Evolutionary conservation across 2,113 vertebrate genomes (phyloP).

Genomic region (Toxotes chatareus): DNA sequence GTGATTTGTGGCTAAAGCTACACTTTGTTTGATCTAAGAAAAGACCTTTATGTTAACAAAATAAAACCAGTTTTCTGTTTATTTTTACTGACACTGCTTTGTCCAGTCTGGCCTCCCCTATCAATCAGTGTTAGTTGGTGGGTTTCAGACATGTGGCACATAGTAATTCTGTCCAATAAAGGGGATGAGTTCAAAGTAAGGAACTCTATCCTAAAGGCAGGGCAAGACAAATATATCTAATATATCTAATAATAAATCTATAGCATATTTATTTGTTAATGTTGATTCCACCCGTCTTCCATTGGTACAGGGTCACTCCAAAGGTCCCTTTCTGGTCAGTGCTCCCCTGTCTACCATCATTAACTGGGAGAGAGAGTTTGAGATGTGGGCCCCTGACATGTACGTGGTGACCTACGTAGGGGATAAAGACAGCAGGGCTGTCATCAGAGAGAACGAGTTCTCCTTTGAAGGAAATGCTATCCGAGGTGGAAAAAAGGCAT

Average conservation of each 20-base stretch:
- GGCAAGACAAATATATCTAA: conserved; percentile 49
- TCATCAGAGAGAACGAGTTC: conserved; percentile 98
- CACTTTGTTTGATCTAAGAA: neutral
- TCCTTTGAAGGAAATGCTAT: conserved; percentile 97
- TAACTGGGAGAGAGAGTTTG: conserved; percentile 98
- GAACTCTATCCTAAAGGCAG: conserved; percentile 74
- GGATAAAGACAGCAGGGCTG: conserved; percentile 97
- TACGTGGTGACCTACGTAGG: conserved; percentile 97
- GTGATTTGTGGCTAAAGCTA: neutral
- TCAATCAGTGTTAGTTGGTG: conserved; percentile 44
- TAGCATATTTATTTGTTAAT: neutral
- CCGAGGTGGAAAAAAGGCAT: conserved; percentile 95
- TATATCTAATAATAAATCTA: neutral
- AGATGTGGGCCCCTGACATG: conserved; percentile 99
- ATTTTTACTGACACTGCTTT: neutral
- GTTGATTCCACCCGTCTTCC: neutral
- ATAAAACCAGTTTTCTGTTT: neutral
- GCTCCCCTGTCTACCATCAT: conserved; percentile 98
- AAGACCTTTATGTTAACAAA: neutral
- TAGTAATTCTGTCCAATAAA: conserved; percentile 65
- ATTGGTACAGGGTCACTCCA: conserved; percentile 91
- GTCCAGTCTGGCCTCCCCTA: conserved; percentile 63
- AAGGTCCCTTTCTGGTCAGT: conserved; percentile 97
- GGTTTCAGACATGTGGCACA: conserved; percentile 67
- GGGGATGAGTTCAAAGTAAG: conserved; percentile 66